A percentile compares a stretch with the other conserved stretches of the same genome.
These are phyloP conservation scores for Glossophaga mutica DNA, from an alignment of 2,797 vertebrate genomes.

Conservation along the genomic window DNA sequence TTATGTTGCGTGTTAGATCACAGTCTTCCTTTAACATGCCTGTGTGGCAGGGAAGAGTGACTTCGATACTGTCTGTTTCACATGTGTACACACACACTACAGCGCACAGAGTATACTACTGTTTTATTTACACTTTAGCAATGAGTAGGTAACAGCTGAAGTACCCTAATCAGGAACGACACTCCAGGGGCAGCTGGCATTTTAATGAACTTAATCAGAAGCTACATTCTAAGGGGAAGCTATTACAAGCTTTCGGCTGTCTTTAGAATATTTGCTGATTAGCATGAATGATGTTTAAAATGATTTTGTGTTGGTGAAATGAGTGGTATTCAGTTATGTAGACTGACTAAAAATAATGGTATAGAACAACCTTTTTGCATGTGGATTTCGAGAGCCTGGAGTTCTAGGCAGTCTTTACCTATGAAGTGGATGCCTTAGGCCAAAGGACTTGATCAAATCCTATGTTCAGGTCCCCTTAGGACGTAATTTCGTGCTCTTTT, in stretches of 20 bases:
- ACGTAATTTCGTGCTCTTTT: not conserved
- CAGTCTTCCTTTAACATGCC: not conserved
- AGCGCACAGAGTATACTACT: not conserved
- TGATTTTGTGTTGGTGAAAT: not conserved
- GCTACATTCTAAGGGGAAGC: not conserved
- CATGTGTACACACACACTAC: not conserved
- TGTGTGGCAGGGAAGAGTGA: not conserved
- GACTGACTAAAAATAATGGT: not conserved
- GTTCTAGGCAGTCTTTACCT: not conserved
- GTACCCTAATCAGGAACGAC: not conserved
- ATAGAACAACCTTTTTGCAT: not conserved
- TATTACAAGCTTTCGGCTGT: not conserved
- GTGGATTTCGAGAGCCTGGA: not conserved
- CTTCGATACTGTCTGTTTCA: not conserved
- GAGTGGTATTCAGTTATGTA: not conserved
- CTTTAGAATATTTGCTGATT: slow-evolving; percentile 45
- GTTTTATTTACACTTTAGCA: not conserved
- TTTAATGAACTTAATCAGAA: slow-evolving; percentile 44
- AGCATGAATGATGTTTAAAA: not conserved
- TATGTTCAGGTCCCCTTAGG: not conserved
- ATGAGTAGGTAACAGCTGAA: not conserved
- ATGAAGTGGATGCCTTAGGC: not conserved
- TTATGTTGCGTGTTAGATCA: not conserved
- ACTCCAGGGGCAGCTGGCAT: not conserved
- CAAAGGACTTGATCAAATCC: not conserved